Evolutionary conservation across 2,797 vertebrate genomes (phyloP).

Genomic region (Arctocebus calabarensis): DNA sequence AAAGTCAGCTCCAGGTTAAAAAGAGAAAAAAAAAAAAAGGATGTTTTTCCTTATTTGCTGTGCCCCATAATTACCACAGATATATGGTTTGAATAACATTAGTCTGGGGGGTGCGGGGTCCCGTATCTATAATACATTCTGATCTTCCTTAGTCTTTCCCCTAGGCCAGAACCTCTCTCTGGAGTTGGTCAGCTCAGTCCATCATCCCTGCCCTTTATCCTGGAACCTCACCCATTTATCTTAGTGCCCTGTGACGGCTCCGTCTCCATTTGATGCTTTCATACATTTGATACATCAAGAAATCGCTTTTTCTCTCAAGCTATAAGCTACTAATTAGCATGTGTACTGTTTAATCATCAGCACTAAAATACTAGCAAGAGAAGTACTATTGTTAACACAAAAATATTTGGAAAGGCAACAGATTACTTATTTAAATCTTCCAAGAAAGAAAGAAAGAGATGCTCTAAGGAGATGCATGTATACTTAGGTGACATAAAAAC

Average conservation of each 20-base stretch:
- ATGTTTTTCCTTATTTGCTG: background rate
- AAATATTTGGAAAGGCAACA: constrained; percentile 71
- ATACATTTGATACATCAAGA: background rate
- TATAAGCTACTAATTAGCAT: constrained; percentile 47
- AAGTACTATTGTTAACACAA: constrained; percentile 59
- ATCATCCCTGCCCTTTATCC: background rate
- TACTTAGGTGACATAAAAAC: constrained; percentile 61
- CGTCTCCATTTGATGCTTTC: background rate
- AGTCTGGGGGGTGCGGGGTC: background rate
- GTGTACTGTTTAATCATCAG: constrained; percentile 68
- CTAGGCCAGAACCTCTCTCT: constrained; percentile 44
- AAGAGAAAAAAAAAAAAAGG: background rate
- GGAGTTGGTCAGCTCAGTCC: background rate
- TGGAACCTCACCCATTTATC: constrained; percentile 18
- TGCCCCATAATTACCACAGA: background rate
- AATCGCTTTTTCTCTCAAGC: constrained; percentile 27
- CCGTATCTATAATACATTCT: constrained; percentile 36
- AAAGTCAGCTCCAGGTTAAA: constrained; percentile 27
- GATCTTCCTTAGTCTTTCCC: constrained; percentile 37
- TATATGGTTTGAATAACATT: constrained; percentile 36
- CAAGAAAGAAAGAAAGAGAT: constrained; percentile 41
- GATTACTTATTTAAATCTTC: constrained; percentile 63
- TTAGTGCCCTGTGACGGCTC: background rate
- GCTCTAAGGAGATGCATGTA: background rate
- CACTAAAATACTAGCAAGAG: constrained; percentile 60